Conservation (phyloP, 2,888 invertebrate genomes). For the Cyclophora albipunctata region DNA sequence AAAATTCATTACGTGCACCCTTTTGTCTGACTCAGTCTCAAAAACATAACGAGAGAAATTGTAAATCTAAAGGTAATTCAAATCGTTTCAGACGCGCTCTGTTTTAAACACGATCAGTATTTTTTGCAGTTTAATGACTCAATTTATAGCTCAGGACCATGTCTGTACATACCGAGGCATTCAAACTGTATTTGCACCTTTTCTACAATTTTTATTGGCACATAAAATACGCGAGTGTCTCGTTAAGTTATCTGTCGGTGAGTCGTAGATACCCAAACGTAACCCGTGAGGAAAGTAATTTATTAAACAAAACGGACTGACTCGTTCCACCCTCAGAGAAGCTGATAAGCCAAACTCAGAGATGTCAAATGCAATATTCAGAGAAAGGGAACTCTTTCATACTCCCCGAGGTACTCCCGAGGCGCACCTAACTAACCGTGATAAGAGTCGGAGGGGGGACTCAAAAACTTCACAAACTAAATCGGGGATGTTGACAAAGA, state of each 20-base stretch:
- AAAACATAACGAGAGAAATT: constrained; percentile 46
- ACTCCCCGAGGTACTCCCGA: constrained; percentile 40
- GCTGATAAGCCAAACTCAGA: constrained; percentile 46
- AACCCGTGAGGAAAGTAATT: constrained; percentile 23
- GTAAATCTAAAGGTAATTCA: constrained; percentile 45
- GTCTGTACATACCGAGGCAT: constrained; percentile 18
- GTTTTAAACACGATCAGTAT: constrained; percentile 18
- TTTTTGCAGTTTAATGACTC: constrained; percentile 37
- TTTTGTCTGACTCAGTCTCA: constrained; percentile 44
- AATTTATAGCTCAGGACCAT: constrained; percentile 29
- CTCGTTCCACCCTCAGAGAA: constrained; percentile 20
- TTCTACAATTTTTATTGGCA: constrained; percentile 7
- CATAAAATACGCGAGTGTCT: constrained; percentile 5
- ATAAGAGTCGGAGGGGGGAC: constrained; percentile 52
- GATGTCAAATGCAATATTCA: constrained; percentile 60
- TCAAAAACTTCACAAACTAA: constrained; percentile 52
- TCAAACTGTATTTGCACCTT: constrained; percentile 13
- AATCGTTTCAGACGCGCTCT: constrained; percentile 19
- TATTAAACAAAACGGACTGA: constrained; percentile 32
- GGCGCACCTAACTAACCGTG: constrained; percentile 63
- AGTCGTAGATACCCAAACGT: constrained; percentile 7
- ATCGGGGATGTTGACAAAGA: constrained; percentile 37
- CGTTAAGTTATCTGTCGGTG: constrained; percentile 5
- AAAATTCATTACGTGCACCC: constrained; percentile 49
- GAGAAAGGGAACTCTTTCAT: constrained; percentile 50